Percentiles rank a stretch among this genome's conserved stretches.
These are phyloP conservation scores for Baryphthengus martii DNA, from an alignment of 2,113 vertebrate species.

Conservation along the genomic window DNA sequence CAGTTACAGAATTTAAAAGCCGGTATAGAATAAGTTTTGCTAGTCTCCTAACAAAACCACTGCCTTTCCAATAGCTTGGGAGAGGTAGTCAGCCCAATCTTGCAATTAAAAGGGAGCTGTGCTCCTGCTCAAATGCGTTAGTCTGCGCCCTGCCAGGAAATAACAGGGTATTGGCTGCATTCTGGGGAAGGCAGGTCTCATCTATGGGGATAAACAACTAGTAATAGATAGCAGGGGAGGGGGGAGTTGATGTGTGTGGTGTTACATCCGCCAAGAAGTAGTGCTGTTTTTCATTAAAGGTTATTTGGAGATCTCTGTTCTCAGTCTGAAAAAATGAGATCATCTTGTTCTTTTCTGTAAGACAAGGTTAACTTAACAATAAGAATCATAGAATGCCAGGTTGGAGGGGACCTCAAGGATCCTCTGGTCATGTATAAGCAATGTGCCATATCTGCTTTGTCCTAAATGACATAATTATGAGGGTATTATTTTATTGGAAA, in stretches of 20 bases:
- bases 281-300: not conserved
- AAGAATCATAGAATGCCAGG: no score
- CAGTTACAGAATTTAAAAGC: not conserved
- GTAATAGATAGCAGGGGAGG: not conserved
- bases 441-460: not conserved
- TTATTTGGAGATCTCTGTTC: not conserved
- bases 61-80: not conserved
- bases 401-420: no score
- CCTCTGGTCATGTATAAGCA: no score
- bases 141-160: not conserved
- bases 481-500: not conserved
- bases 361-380: not conserved
- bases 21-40: not conserved
- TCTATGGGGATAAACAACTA: not conserved
- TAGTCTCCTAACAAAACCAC: not conserved
- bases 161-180: not conserved
- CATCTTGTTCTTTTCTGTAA: not conserved
- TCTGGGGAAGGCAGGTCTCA: not conserved
- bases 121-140: not conserved
- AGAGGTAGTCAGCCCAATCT: not conserved
- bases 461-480: not conserved
- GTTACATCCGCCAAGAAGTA: not conserved
- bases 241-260: rapidly evolving
- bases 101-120: not conserved
- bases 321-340: not conserved